Conservation (phyloP, 2,888 invertebrate genomes). For the Aporophyla lueneburgensis region DNA sequence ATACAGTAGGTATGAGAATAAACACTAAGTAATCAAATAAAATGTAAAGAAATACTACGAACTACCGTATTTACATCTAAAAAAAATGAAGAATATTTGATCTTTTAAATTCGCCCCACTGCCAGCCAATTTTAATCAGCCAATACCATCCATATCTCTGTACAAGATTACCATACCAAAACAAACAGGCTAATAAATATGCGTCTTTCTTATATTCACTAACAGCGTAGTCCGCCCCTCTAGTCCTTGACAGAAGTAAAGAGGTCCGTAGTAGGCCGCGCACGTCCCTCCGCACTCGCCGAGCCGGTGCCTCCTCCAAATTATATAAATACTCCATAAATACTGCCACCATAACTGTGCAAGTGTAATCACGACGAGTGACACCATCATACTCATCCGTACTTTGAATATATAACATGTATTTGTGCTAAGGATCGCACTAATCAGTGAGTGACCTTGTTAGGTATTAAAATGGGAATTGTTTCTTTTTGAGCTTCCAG, state of each 20-base stretch:
- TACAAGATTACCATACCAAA: slow-evolving; percentile 57
- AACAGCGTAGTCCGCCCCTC: slow-evolving; percentile 55
- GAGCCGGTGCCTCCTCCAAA: slow-evolving; percentile 66
- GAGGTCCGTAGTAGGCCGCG: slow-evolving; percentile 70
- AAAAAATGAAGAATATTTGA: not conserved
- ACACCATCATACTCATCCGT: slow-evolving; percentile 60
- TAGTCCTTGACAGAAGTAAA: slow-evolving; percentile 64
- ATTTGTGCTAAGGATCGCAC: slow-evolving; percentile 50
- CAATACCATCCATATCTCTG: slow-evolving; percentile 53
- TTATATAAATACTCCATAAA: slow-evolving; percentile 72
- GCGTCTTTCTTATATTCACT: slow-evolving; percentile 57
- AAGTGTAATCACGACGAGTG: slow-evolving; percentile 70
- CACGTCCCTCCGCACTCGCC: slow-evolving; percentile 69
- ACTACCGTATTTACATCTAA: not conserved
- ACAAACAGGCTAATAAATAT: slow-evolving; percentile 65
- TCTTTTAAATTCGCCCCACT: slow-evolving; percentile 16
- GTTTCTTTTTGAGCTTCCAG: not conserved
- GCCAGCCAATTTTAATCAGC: slow-evolving; percentile 51
- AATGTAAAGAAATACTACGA: not conserved
- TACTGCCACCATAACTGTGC: slow-evolving; percentile 68
- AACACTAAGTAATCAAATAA: not conserved
- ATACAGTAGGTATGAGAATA: not conserved
- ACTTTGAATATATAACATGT: slow-evolving; percentile 63
- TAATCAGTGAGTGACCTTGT: slow-evolving; percentile 50
- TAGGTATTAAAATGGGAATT: not conserved